Conservation (phyloP, 2,888 invertebrate genomes). For the Protula sp. region DNA sequence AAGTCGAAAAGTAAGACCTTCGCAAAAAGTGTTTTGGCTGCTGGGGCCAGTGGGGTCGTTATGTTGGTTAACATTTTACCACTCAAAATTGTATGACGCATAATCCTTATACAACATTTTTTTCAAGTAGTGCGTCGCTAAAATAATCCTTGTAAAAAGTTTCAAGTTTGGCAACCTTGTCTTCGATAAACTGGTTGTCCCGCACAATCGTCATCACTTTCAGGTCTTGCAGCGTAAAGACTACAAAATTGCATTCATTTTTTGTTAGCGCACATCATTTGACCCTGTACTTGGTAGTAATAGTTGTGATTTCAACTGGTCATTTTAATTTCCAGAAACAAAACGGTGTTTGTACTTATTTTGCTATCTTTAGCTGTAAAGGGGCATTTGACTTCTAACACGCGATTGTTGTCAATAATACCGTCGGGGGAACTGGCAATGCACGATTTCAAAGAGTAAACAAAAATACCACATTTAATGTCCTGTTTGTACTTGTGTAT, state of each 20-base stretch:
- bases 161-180: neutral
- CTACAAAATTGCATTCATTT: conserved; percentile 3
- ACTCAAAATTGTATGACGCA: too few species aligned
- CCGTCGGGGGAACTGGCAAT: conserved; percentile 1
- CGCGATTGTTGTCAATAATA: neutral
- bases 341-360: too few species aligned
- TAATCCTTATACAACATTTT: neutral
- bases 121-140: neutral
- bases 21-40: too few species aligned
- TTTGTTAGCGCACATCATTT: too few species aligned
- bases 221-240: conserved; percentile 1
- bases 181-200: neutral
- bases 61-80: too few species aligned
- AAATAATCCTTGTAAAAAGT: too few species aligned
- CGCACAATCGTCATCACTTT: neutral
- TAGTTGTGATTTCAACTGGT: neutral
- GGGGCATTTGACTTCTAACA: too few species aligned
- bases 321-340: too few species aligned
- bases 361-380: too few species aligned
- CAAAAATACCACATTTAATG: conserved; percentile 1
- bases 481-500: too few species aligned
- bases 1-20: too few species aligned
- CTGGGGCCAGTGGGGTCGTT: too few species aligned
- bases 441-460: neutral
- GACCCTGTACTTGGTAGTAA: conserved; percentile 7